Base-by-base conservation (phyloP, 2,888 invertebrate genomes). In the Lycocerus yunnanus region DNA sequence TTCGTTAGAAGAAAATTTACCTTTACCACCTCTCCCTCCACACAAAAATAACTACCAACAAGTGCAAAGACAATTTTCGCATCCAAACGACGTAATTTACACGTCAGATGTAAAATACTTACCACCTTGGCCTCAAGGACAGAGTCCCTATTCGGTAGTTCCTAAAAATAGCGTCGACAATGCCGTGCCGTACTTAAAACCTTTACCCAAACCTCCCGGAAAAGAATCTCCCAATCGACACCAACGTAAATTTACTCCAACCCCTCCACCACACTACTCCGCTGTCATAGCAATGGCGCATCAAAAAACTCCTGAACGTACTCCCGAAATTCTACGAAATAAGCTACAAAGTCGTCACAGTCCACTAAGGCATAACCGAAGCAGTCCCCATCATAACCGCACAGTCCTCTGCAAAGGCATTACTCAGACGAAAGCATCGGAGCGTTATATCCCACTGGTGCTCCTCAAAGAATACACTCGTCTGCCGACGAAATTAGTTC, bases 401-500 rank as follows among this genome's bases (percentile, higher is more conserved):
- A 85, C 71, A 86, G 86, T 80, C 88, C 90, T 61, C 83, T 92
- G 43, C 91, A 92, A 21, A 86, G 93, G 61, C 92, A 92, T 72
- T 90, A 92, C 70, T 92, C 92, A 0, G 92, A 92, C 78, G 93
- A 93, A 82, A 92, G 92, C 80, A 84, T 92, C 11, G 89, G 92
- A 15, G 86, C 87, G 3, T 78, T 86, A 27, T 86, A 85, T 72
- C 80, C 82, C 24, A 81, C 82, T 14, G 84, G 85, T 18, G 84
- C 84, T 9, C 86, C 89, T 77, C 91, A 91, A 15, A 87, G 92
- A 58, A 92, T 92, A 3, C 93, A 93, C 83, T 94, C 95, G 6
- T 95, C 94, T 2, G 95, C 94, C 1, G 94, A 95, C 84, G 95
- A 95, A 85, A 90, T 95, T 20, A 94, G 94, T 82, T 94, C 94